A percentile compares a stretch with the other conserved stretches of the same genome.
Evolutionary conservation across 2,113 vertebrate species (phyloP).

Genomic region (Pelodiscus sinensis): DNA sequence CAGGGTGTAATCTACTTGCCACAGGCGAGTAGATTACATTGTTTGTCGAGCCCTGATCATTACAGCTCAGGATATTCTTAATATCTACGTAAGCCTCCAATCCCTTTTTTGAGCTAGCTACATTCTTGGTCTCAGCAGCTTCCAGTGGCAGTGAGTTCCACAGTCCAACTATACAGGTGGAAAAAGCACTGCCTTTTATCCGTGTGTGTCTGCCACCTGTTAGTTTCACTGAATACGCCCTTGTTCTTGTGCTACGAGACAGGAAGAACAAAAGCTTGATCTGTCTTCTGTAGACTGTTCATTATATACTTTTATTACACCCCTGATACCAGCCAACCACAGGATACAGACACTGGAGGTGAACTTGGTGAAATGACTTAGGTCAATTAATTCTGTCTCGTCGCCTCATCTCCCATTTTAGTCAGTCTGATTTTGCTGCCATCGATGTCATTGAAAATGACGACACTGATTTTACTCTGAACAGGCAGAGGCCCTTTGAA

Average conservation of each 20-base stretch:
- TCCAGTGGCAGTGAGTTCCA: not conserved
- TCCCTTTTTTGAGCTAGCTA: not conserved
- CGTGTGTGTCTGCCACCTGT: constrained; percentile 18
- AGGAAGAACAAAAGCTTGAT: not conserved
- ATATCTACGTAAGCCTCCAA: not conserved
- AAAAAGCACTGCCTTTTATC: not conserved
- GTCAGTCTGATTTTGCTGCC: not conserved
- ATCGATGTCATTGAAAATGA: not conserved
- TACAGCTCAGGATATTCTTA: not conserved
- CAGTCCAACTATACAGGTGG: not conserved
- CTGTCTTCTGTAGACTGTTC: not conserved
- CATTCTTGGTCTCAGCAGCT: not conserved
- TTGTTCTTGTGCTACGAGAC: not conserved
- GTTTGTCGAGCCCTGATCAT: too few species aligned
- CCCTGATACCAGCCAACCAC: constrained; percentile 3
- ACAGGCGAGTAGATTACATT: too few species aligned
- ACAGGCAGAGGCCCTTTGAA: not conserved
- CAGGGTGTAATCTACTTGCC: too few species aligned
- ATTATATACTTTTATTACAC: constrained; percentile 11
- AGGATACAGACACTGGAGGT: not conserved
- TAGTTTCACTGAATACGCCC: not conserved
- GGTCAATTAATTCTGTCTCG: not conserved
- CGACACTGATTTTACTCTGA: not conserved
- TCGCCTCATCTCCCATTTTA: not conserved
- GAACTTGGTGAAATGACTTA: not conserved